Evolutionary conservation across 2,113 vertebrate species (phyloP), one percentile per base, ranked within the genome.

Genomic region (Chitala chitala): DNA sequence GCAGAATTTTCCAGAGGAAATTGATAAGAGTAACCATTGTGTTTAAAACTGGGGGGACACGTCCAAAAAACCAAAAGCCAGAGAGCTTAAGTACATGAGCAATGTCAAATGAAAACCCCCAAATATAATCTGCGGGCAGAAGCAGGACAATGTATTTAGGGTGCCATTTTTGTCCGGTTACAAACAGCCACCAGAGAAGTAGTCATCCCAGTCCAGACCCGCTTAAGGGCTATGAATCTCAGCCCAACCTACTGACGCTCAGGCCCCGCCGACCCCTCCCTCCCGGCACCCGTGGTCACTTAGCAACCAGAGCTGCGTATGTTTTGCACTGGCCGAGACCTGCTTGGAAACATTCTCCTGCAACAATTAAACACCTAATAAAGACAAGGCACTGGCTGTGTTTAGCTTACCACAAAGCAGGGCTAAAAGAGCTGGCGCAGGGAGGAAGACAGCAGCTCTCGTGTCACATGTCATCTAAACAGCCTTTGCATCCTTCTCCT

Each of bases 301-400:
- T 72, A 31, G 54, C 54, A 46, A 59, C 70, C 22, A 33, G 22
- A 22, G n/a, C 53, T 24, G 13, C 10, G 13, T 15, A 20, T 33
- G 53, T 42, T 54, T 72, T 46, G 20, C 54, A 1, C 53, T 4
- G 38, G 54, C 56, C 24, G 38, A 59, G 48, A 24, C 53, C n/a
- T 24, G 40, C 24, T 26, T 26, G 70, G 70, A 50, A 55, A 22
- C 36, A 40, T 38, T 56, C 15, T 13, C 59, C n/a, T 29, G 70
- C 51, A 55, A 72, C 53, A 58, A 42, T 42, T n/a, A 42, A 56
- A 55, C 51, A 38, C 70, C 70, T 72, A 44, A 72, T 31, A 26
- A 59, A 72, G 54, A 42, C 38, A 42, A 56, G 20, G 42, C 38
- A 40, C 38, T 13, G 15, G 5, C 51, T 56, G 38, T 9, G 53